Base-by-base conservation (phyloP, 1,140 invertebrate genomes). In the Megalonaias nervosa region DNA sequence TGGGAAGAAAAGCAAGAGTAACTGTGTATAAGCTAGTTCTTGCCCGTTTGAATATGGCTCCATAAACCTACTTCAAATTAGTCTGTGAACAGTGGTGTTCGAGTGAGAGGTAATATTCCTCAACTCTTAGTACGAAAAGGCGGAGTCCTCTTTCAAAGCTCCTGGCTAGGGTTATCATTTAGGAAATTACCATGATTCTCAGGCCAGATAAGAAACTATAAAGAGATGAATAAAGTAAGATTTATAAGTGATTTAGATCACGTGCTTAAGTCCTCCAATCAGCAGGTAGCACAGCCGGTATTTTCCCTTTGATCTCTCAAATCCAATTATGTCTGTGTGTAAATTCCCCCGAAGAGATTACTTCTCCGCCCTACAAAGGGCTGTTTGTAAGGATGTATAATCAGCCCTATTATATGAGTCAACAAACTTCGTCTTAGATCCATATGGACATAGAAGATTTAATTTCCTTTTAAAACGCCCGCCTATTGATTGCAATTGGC, bases 381-480 rank as follows among this genome's bases (percentile, higher is more conserved):
- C 77, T 73, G 74, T 65, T 69, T 76, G 79, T 79, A 82, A 79
- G 73, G 72, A 48, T 21, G 71, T 61, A 78, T 82, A 82, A 82
- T 82, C 81, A 76, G 66, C 64, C 59, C 81, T 75, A 79, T 82
- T 82, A 79, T 82, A 67, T 64, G 77, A 74, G 81, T 79, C 81
- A 82, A 82, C 77, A 82, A 75, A 73, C 77, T 71, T 70, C 26
- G 68, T 64, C 69, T 73, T 66, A 74, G 77, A 79, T 76, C 68
- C 81, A 76, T 82, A 79, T 79, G 77, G 81, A 82, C 74, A 67
- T 65, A 82, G 76, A 79, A 67, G 81, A 79, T 82, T 82, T 79
- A 82, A 82, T 82, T 82, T 79, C 77, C 77, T 77, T 82, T 82
- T 82, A 82, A 79, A 75, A 73, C 77, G 71, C 66, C 81, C 81